Conservation (phyloP, 2,797 vertebrate genomes). For the Capromys pilorides region DNA sequence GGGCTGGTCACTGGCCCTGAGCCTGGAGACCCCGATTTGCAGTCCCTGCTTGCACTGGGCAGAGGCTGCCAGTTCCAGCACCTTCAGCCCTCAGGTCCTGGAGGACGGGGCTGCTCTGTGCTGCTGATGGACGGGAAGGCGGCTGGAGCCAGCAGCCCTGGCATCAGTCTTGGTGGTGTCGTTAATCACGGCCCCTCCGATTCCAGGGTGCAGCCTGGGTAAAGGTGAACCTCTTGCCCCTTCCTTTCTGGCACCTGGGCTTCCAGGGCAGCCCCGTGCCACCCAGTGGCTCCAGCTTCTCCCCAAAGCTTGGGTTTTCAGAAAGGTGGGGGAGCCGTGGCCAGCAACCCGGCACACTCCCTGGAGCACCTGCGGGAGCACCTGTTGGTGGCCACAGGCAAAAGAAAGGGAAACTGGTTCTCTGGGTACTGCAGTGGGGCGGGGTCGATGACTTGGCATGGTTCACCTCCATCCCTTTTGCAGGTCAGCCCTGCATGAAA, state of each 20-base stretch:
- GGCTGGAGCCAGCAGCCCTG: slow-evolving; percentile 22
- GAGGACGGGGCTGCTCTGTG: not conserved
- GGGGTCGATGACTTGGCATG: not conserved
- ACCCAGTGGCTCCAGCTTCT: not conserved
- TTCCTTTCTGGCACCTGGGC: not conserved
- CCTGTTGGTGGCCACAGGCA: not conserved
- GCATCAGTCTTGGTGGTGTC: not conserved
- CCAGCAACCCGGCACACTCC: not conserved
- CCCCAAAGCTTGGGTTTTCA: not conserved
- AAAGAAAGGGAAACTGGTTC: not conserved
- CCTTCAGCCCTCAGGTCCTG: not conserved
- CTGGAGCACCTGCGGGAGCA: not conserved
- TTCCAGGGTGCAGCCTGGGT: slow-evolving; percentile 67
- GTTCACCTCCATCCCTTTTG: not conserved
- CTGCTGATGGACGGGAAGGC: not conserved
- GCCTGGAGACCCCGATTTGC: not conserved
- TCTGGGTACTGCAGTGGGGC: not conserved
- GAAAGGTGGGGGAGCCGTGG: no score
- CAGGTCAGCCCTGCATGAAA: not conserved
- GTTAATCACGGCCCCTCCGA: slow-evolving; percentile 5
- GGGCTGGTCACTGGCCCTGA: fast-evolving
- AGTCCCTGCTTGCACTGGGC: fast-evolving
- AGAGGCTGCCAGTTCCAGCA: fast-evolving
- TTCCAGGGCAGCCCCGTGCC: not conserved
- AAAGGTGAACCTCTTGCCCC: not conserved